Evolutionary conservation across 2,888 invertebrate species (phyloP).

Genomic region (Rotaria macrura): DNA sequence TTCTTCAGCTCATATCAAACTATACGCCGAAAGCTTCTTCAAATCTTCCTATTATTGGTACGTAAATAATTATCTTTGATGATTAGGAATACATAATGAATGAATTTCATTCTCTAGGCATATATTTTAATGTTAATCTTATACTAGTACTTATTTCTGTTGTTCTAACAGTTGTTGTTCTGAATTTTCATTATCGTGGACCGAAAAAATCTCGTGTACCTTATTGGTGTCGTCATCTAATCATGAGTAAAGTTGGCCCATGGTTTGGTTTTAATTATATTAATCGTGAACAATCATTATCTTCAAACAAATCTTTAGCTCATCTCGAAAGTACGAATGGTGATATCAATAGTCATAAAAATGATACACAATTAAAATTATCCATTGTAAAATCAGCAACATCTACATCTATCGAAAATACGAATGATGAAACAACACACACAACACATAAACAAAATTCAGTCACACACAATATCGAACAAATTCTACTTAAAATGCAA

Average conservation of each 20-base stretch:
- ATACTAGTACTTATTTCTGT: constrained; percentile 29
- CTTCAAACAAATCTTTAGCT: background rate
- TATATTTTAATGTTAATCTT: constrained; percentile 30
- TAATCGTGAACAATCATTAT: background rate
- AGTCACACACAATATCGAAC: constrained; percentile 25
- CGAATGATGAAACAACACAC: background rate
- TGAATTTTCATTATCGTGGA: constrained; percentile 29
- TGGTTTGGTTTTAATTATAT: background rate
- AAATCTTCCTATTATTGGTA: constrained; percentile 26
- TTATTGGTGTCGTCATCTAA: background rate
- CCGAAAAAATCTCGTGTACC: constrained; percentile 29
- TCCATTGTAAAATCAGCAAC: background rate
- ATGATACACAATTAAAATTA: constrained; percentile 2
- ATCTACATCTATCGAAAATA: background rate
- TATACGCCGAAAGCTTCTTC: constrained; percentile 31
- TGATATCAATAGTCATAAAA: background rate
- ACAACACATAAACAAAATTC: background rate
- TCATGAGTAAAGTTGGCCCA: background rate
- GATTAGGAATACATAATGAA: no score
- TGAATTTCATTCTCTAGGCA: background rate
- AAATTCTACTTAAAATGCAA: constrained; percentile 30
- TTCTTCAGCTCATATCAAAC: constrained; percentile 25
- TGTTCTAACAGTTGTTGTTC: constrained; percentile 27
- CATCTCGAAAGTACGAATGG: background rate
- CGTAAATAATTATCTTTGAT: background rate